These are phyloP conservation scores for Rhinichthys klamathensis DNA, from an alignment of 2,113 vertebrate species.

Conservation along the genomic window DNA sequence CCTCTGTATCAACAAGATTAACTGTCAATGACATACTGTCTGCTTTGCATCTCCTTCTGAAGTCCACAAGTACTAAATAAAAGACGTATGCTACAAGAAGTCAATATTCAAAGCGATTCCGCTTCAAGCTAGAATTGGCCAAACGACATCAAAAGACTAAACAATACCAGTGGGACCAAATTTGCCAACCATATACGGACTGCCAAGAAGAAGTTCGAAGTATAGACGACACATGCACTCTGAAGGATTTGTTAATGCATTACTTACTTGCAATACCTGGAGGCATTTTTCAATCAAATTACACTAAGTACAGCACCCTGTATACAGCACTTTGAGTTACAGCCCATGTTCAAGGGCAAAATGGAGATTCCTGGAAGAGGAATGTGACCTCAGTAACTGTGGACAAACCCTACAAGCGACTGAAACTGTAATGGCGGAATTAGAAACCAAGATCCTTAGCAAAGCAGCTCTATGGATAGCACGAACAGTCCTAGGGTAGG, in stretches of 20 bases:
- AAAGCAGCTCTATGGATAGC: background rate
- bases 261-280: background rate
- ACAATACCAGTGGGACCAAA: background rate
- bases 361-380: constrained; percentile 22
- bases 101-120: background rate
- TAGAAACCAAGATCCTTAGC: background rate
- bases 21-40: background rate
- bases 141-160: background rate
- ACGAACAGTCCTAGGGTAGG: background rate
- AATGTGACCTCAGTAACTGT: constrained; percentile 28
- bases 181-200: background rate
- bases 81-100: background rate
- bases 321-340: background rate
- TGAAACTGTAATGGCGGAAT: background rate
- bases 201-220: background rate
- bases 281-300: background rate
- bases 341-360: constrained; percentile 24
- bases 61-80: background rate
- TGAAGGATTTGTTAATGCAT: constrained; percentile 13
- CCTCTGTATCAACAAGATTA: background rate
- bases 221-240: background rate
- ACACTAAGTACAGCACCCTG: background rate
- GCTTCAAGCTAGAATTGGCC: background rate
- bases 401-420: constrained; percentile 67
- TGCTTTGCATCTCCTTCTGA: background rate